Conservation (phyloP, 2,888 invertebrate species). For the Hyposoter dolosus region DNA sequence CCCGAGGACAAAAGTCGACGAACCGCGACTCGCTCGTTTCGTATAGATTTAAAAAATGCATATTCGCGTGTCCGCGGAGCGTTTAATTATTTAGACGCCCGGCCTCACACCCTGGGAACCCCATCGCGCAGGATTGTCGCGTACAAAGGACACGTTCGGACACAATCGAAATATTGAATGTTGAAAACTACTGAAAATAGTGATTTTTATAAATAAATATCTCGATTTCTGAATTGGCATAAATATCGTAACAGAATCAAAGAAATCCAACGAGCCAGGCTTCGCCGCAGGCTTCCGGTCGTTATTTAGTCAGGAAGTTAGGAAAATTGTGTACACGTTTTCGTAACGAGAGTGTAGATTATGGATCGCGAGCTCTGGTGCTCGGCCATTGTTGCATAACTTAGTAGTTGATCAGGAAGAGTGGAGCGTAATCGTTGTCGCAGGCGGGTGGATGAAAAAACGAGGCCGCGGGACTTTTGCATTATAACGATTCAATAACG, state of each 20-base stretch:
- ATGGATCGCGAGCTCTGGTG: conserved; percentile 68
- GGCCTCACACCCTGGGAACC: conserved; percentile 1
- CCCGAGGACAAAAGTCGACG: conserved; percentile 38
- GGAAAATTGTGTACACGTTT: not conserved
- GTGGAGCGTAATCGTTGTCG: conserved; percentile 76
- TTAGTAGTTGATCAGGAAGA: conserved; percentile 80
- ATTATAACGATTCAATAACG: conserved; percentile 46
- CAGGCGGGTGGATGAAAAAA: not conserved
- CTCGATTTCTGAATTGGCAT: no score
- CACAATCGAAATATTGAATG: no score
- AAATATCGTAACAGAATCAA: conserved; percentile 23
- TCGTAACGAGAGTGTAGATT: conserved; percentile 72
- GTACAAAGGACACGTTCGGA: not conserved
- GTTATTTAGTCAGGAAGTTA: not conserved
- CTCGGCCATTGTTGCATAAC: conserved; percentile 81
- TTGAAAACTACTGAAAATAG: no score
- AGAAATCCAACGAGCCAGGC: conserved; percentile 75
- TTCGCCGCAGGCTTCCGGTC: no score
- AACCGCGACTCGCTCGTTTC: conserved; percentile 40
- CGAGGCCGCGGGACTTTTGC: conserved; percentile 39
- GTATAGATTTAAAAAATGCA: conserved; percentile 74
- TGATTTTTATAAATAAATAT: no score
- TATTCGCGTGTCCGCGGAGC: conserved; percentile 72
- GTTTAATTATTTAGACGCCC: conserved; percentile 63
- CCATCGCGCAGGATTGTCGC: conserved; percentile 45